Base-by-base conservation (phyloP, 2,113 vertebrate genomes). In the Sprattus sprattus region DNA sequence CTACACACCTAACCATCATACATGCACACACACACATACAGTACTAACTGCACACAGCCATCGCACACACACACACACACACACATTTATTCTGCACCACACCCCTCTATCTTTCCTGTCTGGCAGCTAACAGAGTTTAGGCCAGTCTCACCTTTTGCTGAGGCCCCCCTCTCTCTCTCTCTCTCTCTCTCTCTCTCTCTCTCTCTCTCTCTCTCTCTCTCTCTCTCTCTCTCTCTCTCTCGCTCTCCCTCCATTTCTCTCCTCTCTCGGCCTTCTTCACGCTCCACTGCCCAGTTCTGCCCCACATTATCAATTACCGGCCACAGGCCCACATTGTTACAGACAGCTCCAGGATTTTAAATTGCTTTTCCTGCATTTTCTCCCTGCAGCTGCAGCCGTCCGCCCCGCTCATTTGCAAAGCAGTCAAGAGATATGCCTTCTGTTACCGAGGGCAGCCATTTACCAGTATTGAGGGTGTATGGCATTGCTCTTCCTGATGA, bases 241-340 rank as follows among this genome's bases (percentile, higher is more conserved):
- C 82, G 47, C 64, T 54, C 47, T 85, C 22, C 75, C 8, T 22
- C 45, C 84, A n/a, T 22, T 22, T 28, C 54, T 32, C 25, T n/a
- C 28, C 28, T 57, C 90, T 92, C 92, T 94, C 89, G 90, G 90
- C 88, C 91, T 92, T 88, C 89, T 91, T 94, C 91, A 92, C 82
- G 92, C 91, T 93, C 90, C 89, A 89, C 87, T 93, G 92, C 91
- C 91, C 91, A 88, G 92, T 88, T 91, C 92, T 93, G 90, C 89
- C 88, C 91, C 81, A 87, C 91, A 93, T 95, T 93, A 94, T 94
- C 92, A 94, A 94, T 93, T 94, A 94, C 91, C 85, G 85, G 91
- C 92, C 91, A 91, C 88, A 92, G 91, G 91, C 92, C 90, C 91
- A 92, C 90, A 90, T 90, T 90, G 92, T 92, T 93, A 88, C 86